A percentile compares a stretch with the other conserved stretches of the same genome.
Conservation (phyloP, 2,888 invertebrate species). For the Pristionchus exspectatus region DNA sequence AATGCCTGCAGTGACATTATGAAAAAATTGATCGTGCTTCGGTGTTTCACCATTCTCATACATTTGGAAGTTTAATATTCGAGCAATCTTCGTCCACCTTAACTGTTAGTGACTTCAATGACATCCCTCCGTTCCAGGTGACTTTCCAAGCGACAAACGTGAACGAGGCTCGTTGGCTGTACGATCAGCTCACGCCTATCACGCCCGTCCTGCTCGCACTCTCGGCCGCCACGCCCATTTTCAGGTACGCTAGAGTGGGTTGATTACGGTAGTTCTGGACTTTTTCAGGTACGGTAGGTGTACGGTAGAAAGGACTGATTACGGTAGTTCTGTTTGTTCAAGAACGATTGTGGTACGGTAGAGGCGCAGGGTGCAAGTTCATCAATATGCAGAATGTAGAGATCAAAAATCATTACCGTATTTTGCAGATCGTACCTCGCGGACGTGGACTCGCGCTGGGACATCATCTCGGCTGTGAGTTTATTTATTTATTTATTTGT, state of each 20-base stretch:
- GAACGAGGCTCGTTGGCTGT: conserved; percentile 93
- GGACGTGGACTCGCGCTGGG: conserved; percentile 98
- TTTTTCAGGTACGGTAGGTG: neutral
- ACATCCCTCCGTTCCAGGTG: conserved; percentile 73
- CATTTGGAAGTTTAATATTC: neutral
- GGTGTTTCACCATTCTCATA: neutral
- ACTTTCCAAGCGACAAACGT: conserved; percentile 93
- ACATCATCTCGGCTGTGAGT: conserved; percentile 88
- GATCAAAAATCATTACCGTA: too few relatives aligned
- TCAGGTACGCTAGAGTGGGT: conserved; percentile 84
- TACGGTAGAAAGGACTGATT: neutral
- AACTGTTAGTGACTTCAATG: too few relatives aligned
- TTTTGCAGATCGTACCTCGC: conserved; percentile 85
- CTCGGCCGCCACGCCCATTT: conserved; percentile 95
- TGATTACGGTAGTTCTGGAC: neutral
- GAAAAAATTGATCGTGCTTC: too few relatives aligned
- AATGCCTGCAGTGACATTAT: too few relatives aligned
- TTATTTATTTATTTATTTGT: neutral
- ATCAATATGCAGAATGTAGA: too few relatives aligned
- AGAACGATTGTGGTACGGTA: too few relatives aligned
- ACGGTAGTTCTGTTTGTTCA: neutral
- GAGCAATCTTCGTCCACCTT: neutral
- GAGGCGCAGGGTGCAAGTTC: neutral
- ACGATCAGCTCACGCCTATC: conserved; percentile 96
- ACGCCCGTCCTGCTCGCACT: conserved; percentile 98